These are phyloP conservation scores for Trematomus loennbergii DNA, from an alignment of 2,113 vertebrate species.

Conservation along the genomic window DNA sequence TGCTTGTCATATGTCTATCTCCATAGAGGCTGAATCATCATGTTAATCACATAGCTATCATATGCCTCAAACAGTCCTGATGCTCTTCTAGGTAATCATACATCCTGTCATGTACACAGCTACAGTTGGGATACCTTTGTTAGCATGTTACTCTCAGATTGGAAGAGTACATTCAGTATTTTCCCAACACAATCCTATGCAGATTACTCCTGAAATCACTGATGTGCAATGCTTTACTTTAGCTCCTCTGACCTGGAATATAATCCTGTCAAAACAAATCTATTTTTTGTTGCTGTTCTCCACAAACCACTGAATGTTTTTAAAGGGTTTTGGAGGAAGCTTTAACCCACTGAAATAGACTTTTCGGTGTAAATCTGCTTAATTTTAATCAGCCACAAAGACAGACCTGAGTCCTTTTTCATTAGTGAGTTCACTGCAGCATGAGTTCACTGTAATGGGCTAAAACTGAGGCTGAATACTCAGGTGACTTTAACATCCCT, in stretches of 20 bases:
- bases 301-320: not conserved
- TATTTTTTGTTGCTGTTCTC: not conserved
- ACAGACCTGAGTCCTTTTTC: not conserved
- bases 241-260: conserved; percentile 11
- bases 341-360: too few species aligned
- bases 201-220: conserved; percentile 4
- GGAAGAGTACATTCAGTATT: too few species aligned
- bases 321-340: not conserved
- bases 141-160: too few species aligned
- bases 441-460: conserved; percentile 22
- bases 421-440: too few species aligned
- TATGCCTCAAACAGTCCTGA: too few species aligned
- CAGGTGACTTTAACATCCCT: conserved; percentile 46
- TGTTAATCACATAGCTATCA: too few species aligned
- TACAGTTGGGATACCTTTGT: too few species aligned
- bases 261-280: conserved; percentile 43
- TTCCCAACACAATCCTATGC: not conserved
- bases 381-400: conserved; percentile 2
- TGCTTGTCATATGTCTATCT: too few species aligned
- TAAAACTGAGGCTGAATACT: conserved; percentile 31
- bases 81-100: too few species aligned
- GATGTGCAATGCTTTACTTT: conserved; percentile 10
- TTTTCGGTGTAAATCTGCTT: not conserved
- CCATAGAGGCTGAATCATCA: too few species aligned
- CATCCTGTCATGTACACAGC: too few species aligned